A percentile compares a stretch with the other conserved stretches of the same genome.
Conservation (phyloP, 2,888 invertebrate species). For the Tholera decimalis region DNA sequence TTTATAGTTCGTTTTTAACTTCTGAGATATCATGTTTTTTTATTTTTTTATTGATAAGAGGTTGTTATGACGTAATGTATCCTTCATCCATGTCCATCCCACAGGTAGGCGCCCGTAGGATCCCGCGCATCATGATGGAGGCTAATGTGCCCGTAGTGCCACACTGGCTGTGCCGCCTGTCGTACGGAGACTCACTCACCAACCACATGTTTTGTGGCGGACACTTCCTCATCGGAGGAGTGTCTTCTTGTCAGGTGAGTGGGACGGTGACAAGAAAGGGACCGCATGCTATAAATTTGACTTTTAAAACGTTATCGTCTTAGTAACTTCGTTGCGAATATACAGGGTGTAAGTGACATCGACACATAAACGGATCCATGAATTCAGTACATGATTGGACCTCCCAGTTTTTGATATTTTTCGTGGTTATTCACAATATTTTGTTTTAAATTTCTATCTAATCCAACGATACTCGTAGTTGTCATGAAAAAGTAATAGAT, state of each 20-base stretch:
- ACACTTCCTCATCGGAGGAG: conserved; percentile 89
- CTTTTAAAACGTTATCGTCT: no score
- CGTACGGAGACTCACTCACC: conserved; percentile 88
- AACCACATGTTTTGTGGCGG: conserved; percentile 92
- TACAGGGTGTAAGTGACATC: no score
- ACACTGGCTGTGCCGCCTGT: conserved; percentile 85
- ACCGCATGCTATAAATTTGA: neutral
- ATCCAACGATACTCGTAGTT: no score
- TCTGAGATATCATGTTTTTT: neutral
- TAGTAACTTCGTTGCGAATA: no score
- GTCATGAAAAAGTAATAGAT: no score
- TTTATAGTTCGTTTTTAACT: neutral
- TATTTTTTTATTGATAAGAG: no score
- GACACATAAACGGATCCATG: no score
- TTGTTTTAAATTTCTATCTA: no score
- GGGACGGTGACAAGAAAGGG: neutral
- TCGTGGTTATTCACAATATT: no score
- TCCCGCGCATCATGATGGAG: conserved; percentile 86
- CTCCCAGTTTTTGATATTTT: no score
- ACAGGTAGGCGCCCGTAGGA: conserved; percentile 84
- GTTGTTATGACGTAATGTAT: neutral
- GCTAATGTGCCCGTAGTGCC: conserved; percentile 89
- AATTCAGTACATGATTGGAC: no score
- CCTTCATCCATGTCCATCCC: conserved; percentile 19
- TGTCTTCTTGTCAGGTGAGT: conserved; percentile 91